Evolutionary conservation across 1,140 invertebrate genomes (phyloP).

Genomic region (Drosophila orosa): DNA sequence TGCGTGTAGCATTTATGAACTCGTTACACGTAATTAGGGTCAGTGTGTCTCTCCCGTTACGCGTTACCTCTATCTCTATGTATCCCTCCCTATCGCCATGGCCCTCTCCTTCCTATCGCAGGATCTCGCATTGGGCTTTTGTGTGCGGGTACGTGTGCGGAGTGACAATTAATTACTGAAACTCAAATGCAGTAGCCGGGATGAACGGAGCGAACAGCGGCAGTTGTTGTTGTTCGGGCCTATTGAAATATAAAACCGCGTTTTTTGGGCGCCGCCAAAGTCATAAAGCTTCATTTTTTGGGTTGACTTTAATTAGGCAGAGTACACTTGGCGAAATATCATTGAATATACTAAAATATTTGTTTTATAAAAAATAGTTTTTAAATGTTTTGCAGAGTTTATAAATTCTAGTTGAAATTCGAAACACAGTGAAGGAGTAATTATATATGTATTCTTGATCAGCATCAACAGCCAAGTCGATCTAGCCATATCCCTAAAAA

Average conservation of each 20-base stretch:
- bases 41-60: slow-evolving; percentile 55
- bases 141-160: slow-evolving; percentile 23
- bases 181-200: slow-evolving; percentile 42
- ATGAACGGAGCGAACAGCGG: slow-evolving; percentile 7
- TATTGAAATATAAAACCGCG: slow-evolving; percentile 74
- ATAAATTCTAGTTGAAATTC: too few species aligned
- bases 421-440: too few species aligned
- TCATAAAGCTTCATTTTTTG: slow-evolving; percentile 67
- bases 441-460: too few species aligned
- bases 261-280: slow-evolving; percentile 57
- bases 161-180: slow-evolving; percentile 68
- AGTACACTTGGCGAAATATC: background rate
- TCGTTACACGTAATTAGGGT: slow-evolving; percentile 82
- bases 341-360: too few species aligned
- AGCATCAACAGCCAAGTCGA: too few species aligned
- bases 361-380: too few species aligned
- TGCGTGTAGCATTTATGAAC: slow-evolving; percentile 80
- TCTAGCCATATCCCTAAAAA: too few species aligned
- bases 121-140: slow-evolving; percentile 4
- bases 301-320: slow-evolving; percentile 64
- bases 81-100: slow-evolving; percentile 2
- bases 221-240: slow-evolving; percentile 6
- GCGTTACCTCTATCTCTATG: slow-evolving; percentile 7
- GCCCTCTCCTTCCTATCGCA: slow-evolving; percentile 1
- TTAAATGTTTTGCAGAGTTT: too few species aligned